Evolutionary conservation across 2,797 vertebrate genomes (phyloP), one percentile per base, ranked within the genome.

Genomic region (Acropternis orthonyx): DNA sequence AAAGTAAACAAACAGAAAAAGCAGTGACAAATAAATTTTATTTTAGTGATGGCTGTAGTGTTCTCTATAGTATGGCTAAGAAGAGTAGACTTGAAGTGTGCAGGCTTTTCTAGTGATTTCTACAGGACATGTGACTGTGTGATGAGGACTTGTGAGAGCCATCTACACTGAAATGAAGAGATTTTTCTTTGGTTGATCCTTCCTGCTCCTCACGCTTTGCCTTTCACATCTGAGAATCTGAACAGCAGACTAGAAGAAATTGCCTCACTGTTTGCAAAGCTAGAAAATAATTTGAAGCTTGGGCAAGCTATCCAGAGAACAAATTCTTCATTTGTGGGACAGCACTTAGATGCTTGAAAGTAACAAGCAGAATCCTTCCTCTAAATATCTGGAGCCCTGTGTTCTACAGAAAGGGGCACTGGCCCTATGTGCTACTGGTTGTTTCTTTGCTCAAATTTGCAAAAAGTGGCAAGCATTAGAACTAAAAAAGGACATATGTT

Each of bases 1-100:
- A 68, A 67, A 84, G 26, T 59, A 92, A 93, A 84, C 37, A 93
- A 81, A 79, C 46, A 89, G 68, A 49, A 80, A 88, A 92, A 89
- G 32, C 61, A 74, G 46, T 59, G 43, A 68, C 73, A 88, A 93
- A 86, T 62, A 78, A 7, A 74, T 72, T n/a, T 61, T 13, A 77
- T 74, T 89, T 89, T 48, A 85, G 66, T 62, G 39, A 24, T 87
- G 61, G 30, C 26, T 92, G 63, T 52, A 85, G 41, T 16, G 65
- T 74, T 87, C 67, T 48, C 92, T 85, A n/a, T 28, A 66, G 37
- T 14, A 71, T 1, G 22, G 77, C 63, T 48, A 92, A 72, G 30
- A 52, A 87, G 30, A 84, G 20, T 0, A 63, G 65, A 51, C 32
- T 61, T 67, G 34, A 91, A 88, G 63, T 0, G 0, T 30, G 32